Conservation (phyloP, 2,113 vertebrate species). For the human region DNA sequence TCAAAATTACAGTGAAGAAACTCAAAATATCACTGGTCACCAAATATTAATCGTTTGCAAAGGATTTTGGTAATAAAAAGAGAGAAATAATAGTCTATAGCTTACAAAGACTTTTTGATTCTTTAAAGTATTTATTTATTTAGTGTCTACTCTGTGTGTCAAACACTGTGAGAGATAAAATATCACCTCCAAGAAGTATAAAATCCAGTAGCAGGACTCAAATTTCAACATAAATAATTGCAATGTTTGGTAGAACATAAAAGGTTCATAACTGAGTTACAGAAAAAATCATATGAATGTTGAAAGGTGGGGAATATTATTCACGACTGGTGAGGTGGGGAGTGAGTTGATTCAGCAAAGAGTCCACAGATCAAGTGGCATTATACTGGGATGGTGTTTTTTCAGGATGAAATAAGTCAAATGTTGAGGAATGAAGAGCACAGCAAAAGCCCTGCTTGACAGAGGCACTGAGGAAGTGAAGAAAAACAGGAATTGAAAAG, state of each 20-base stretch:
- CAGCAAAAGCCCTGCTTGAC: neutral
- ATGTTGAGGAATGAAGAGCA: neutral
- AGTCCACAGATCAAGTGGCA: neutral
- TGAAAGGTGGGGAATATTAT: neutral
- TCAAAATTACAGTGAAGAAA: neutral
- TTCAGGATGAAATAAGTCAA: neutral
- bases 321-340: neutral
- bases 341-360: neutral
- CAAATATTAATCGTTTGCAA: neutral
- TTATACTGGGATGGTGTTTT: neutral
- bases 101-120: neutral
- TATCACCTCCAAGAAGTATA: neutral
- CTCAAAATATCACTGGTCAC: neutral
- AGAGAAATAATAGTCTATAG: neutral
- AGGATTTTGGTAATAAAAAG: neutral
- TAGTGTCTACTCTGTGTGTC: neutral
- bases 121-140: neutral
- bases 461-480: neutral
- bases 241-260: neutral
- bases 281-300: neutral
- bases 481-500: neutral
- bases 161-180: neutral
- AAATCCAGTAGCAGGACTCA: neutral
- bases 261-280: neutral
- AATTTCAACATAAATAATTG: neutral